Evolutionary conservation across 2,888 invertebrate genomes (phyloP).

Genomic region (Acholoe squamosa): DNA sequence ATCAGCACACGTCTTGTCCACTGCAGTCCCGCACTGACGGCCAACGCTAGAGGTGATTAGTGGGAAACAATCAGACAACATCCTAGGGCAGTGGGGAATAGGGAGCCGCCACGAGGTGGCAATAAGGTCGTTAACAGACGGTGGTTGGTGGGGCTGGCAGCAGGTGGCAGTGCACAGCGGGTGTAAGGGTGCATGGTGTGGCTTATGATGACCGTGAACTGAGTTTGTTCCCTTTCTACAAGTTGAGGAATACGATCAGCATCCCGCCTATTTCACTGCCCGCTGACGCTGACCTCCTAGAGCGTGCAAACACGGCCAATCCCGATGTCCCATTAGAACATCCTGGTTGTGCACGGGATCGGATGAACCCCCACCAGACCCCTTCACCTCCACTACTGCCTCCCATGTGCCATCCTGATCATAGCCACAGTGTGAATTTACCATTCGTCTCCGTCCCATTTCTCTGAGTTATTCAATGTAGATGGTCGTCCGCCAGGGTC

Average conservation of each 20-base stretch:
- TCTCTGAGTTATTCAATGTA: background rate
- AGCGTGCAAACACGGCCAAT: background rate
- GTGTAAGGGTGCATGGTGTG: background rate
- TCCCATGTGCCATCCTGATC: background rate
- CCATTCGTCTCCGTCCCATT: background rate
- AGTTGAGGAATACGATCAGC: background rate
- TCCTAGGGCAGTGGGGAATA: background rate
- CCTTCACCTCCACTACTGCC: no score
- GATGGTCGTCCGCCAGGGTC: background rate
- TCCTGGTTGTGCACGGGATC: background rate
- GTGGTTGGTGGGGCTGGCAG: background rate
- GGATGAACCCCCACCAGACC: no score
- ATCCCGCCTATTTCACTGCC: background rate
- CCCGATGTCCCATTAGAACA: background rate
- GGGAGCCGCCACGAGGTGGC: background rate
- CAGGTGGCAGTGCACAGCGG: background rate
- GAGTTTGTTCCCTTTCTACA: background rate
- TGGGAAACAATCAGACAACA: conserved; percentile 41
- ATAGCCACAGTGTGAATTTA: background rate
- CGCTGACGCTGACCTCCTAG: background rate
- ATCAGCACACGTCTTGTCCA: conserved; percentile 2
- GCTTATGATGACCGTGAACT: no score
- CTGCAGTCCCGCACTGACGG: background rate
- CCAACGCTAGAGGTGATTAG: conserved; percentile 39
- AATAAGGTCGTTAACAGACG: background rate